These are phyloP conservation scores for Turritopsis dohrnii DNA, from an alignment of 30 jellyfish, hydroid and myxozoan genomes.

Conservation along the genomic window DNA sequence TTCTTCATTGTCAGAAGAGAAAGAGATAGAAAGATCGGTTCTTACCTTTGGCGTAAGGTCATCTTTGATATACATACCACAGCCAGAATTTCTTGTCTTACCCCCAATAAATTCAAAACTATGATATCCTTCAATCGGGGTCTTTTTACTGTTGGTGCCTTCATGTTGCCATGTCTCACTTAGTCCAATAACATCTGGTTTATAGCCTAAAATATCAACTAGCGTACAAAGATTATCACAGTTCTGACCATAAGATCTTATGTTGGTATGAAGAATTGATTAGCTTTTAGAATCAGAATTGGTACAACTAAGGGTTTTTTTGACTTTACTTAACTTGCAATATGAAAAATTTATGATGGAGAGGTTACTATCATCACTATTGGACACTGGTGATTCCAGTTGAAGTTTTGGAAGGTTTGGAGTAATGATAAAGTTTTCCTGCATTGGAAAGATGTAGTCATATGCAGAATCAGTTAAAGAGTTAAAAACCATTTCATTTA, in stretches of 20 bases:
- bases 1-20: constrained; percentile 3
- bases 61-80: constrained; percentile 46
- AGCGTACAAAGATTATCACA: constrained; percentile 25
- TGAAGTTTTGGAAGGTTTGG: constrained; percentile 1
- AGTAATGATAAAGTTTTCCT: too few species aligned
- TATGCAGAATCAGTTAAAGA: not conserved
- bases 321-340: too few species aligned
- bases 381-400: not conserved
- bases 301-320: too few species aligned
- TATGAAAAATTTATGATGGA: not conserved
- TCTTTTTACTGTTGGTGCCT: not conserved
- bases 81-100: constrained; percentile 36
- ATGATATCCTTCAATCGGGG: constrained; percentile 39
- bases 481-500: too few species aligned
- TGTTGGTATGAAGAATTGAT: constrained; percentile 31
- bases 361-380: not conserved
- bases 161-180: constrained; percentile 38
- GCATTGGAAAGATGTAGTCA: not conserved
- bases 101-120: constrained; percentile 31
- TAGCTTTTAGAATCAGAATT: not conserved
- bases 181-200: constrained; percentile 39
- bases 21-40: constrained; percentile 31
- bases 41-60: constrained; percentile 25
- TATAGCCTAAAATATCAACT: constrained; percentile 32
- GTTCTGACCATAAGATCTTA: constrained; percentile 34